Evolutionary conservation across 2,888 invertebrate species (phyloP), one percentile per base, ranked within the genome.

Genomic region (Oligia strigilis): DNA sequence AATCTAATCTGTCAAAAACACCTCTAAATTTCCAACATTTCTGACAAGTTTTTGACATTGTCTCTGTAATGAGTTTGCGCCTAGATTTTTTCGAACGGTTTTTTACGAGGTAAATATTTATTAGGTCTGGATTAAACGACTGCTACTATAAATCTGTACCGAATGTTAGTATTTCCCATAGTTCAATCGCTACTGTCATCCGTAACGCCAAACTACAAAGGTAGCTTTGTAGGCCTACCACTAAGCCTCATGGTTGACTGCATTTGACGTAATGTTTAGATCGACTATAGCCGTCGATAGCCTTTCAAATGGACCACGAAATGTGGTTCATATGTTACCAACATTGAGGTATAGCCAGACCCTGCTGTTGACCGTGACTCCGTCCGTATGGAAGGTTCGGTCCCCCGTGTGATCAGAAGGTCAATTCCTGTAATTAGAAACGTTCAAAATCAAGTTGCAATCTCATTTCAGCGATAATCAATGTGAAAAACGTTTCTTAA

Each of bases 171-270:
- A 40, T 66, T 67, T 23, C 49, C 49, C 29, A 19, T 36, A n/a
- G n/a, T 46, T 13, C 46, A 80, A 65, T n/a, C 23, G 14, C 60
- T 36, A 19, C 17, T 52, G 52, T 19, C 11, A 11, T 65, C 11
- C 17, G 17, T 17, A 23, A 76, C 19, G 19, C 55, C 40, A 69
- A 58, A 49, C 4, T 64, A 40, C 67, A 82, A 67, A 80, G 60
- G 83, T 46, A 23, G 64, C 46, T 83, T 77, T 83, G 77, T 58
- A 23, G 40, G 46, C n/a, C 23, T 23, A 40, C 14, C 46, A 40
- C 46, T 43, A 23, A 17, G 46, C 55, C 6, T 64, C 29, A 29
- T 29, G 62, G 46, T 64, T 64, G 46, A 49, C 46, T 83, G 78
- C 29, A 49, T 78, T 70, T 70, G 80, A 78, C 69, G 40, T 64